A percentile compares a stretch with the other conserved stretches of the same genome.
Conservation (phyloP, 2,888 invertebrate species). For the Drosophila niveifrons region DNA sequence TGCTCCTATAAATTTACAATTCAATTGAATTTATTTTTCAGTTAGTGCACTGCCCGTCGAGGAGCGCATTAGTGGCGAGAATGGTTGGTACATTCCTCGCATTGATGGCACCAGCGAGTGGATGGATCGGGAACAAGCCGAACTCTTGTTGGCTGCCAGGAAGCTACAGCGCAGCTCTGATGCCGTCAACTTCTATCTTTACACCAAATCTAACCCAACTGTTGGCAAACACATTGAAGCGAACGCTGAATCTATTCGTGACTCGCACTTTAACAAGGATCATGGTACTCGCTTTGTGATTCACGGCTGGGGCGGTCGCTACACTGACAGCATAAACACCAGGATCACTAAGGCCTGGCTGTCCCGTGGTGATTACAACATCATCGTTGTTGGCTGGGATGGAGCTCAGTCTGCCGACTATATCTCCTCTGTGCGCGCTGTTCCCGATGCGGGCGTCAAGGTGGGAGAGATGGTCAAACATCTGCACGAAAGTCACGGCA, state of each 20-base stretch:
- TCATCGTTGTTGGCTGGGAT: slow-evolving; percentile 88
- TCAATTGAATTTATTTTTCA: slow-evolving; percentile 9
- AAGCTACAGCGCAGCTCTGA: slow-evolving; percentile 40
- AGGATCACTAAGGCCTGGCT: slow-evolving; percentile 86
- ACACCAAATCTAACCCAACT: slow-evolving; percentile 71
- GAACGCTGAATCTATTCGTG: slow-evolving; percentile 35
- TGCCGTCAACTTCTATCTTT: slow-evolving; percentile 70
- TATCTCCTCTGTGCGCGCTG: slow-evolving; percentile 86
- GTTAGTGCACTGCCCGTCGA: slow-evolving; percentile 56
- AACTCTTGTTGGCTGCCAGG: slow-evolving; percentile 30
- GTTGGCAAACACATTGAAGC: slow-evolving; percentile 52
- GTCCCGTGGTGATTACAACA: slow-evolving; percentile 87
- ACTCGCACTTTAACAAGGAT: slow-evolving; percentile 63
- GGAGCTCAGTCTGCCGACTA: slow-evolving; percentile 87
- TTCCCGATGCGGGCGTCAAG: slow-evolving; percentile 70
- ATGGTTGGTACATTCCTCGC: slow-evolving; percentile 70
- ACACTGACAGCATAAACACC: slow-evolving; percentile 83
- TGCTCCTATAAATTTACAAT: not conserved
- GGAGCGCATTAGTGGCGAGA: slow-evolving; percentile 58
- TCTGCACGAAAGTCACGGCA: slow-evolving; percentile 86
- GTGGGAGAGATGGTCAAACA: slow-evolving; percentile 80
- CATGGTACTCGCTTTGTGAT: slow-evolving; percentile 83
- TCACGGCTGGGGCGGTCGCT: slow-evolving; percentile 87
- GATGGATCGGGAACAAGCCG: slow-evolving; percentile 58
- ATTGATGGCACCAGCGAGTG: slow-evolving; percentile 61